Evolutionary conservation across 2,888 invertebrate genomes (phyloP), one percentile per base, ranked within the genome.

Genomic region (Synanthedon vespiformis): DNA sequence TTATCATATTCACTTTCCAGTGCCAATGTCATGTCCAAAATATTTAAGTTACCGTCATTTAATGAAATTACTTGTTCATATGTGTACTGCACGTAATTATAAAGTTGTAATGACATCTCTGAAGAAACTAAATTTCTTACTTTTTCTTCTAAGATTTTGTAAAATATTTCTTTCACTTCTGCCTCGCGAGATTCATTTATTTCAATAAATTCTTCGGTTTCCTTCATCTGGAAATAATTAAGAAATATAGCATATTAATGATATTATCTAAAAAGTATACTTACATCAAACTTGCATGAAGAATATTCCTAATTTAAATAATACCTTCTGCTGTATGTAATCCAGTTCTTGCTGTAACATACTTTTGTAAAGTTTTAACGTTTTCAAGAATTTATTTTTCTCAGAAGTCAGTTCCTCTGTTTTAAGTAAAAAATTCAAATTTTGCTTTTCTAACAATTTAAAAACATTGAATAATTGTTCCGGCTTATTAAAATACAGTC

Each of bases 1-100:
- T 76, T 74, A 54, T 86, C 79, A 53, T 82, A 87, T 64, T 87
- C 87, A 48, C 59, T 77, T 70, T 92, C 92, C 51, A 92, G 80
- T 18, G 86, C 83, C 54, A 80, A 74, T 76, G 90, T 89, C 91
- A 92, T 92, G 6, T 90, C 86, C 55, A 88, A 80, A 51, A 88
- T 80, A 56, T 83, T 87, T 10, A 91, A 72, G 60, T 90, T 89
- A 0, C 89, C 89, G 57, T 92, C 90, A 63, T 91, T 92, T 1
- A 89, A 80, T 1, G 89, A 89, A 40, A 92, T 83, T 18, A 91
- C 77, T 40, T 87, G 80, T 68, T 92, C 91, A 65, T 91, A 93
- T 0, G 91, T 84, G 64, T 92, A 92, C 70, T 92, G 91, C 3
- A 92, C 88, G 61, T 90, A 91, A 40, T 90, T 90, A 55, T 88